Base-by-base conservation (phyloP, 2,888 invertebrate species). In the Dromius quadrimaculatus region DNA sequence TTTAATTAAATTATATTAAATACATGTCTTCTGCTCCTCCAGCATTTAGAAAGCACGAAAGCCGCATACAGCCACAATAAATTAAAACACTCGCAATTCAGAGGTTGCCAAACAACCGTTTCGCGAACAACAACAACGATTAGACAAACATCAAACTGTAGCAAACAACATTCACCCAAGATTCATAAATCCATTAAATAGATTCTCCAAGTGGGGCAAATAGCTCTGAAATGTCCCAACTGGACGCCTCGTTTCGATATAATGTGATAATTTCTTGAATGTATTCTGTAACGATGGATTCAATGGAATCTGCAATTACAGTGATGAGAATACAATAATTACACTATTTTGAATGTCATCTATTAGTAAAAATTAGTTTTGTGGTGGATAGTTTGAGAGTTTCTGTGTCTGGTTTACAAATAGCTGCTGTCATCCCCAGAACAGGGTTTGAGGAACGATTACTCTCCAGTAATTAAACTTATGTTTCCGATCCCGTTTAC, bases 381-480 rank as follows among this genome's bases (percentile, higher is more conserved):
- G 38, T 38, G 13, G 13, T 38, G 15, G 38, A 45, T 20, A 47
- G 47, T 47, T 47, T 47, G 45, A 47, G 47, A 11, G 11, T 2
- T n/a, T 19, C 50, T 54, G 50, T 15, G 50, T 28, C 50, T 28
- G 50, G 59, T 36, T 59, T 59, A 59, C 59, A 59, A 59, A 59
- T 59, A 57, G 59, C 59, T 22, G 36, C 59, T 59, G 59, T 36
- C 59, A 59, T 59, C 59, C 59, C 17, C 59, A 59, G 59, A 59
- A 36, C 20, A 59, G 59, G 59, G 59, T 59, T 59, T 59, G 59
- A 59, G 36, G 59, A 59, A 34, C 59, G 59, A 59, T 59, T 59
- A 59, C 59, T 59, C 59, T 59, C 57, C 59, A 57, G 68, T 68
- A 68, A 68, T 68, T 68, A 68, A 68, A 68, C 68, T 57, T 68